Evolutionary conservation across 2,113 vertebrate species (phyloP).

Genomic region (Rousettus leschenaultii): DNA sequence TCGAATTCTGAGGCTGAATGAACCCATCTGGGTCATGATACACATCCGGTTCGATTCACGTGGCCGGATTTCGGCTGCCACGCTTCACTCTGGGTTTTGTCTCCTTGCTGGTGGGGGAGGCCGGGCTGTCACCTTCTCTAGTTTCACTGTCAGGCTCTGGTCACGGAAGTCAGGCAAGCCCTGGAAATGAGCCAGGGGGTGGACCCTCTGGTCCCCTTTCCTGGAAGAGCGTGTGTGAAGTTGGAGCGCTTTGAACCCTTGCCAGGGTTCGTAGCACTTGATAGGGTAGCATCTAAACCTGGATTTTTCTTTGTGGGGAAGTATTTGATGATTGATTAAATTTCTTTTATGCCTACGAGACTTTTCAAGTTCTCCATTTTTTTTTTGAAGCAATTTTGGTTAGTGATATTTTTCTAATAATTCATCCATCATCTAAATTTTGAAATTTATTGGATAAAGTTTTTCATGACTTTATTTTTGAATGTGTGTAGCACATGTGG

Average conservation of each 20-base stretch:
- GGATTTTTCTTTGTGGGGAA: no score
- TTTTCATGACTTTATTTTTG: not conserved
- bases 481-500: not conserved
- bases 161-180: not conserved
- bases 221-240: no score
- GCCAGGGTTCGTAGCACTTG: not conserved
- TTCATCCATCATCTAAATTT: not conserved
- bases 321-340: not conserved
- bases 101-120: not conserved
- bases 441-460: not conserved
- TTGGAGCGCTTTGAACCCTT: not conserved
- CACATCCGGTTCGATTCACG: rapidly evolving
- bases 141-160: not conserved
- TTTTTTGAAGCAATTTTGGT: not conserved
- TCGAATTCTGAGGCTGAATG: not conserved
- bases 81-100: not conserved
- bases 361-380: not conserved
- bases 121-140: not conserved
- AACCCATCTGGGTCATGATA: no score
- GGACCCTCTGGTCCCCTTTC: not conserved
- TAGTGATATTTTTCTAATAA: not conserved
- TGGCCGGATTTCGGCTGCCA: no score
- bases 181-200: not conserved
- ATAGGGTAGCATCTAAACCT: not conserved
- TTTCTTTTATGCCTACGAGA: not conserved